Percentiles rank a stretch among this genome's conserved stretches.
Conservation (phyloP, 2,113 vertebrate species). For the Sapayoa aenigma region DNA sequence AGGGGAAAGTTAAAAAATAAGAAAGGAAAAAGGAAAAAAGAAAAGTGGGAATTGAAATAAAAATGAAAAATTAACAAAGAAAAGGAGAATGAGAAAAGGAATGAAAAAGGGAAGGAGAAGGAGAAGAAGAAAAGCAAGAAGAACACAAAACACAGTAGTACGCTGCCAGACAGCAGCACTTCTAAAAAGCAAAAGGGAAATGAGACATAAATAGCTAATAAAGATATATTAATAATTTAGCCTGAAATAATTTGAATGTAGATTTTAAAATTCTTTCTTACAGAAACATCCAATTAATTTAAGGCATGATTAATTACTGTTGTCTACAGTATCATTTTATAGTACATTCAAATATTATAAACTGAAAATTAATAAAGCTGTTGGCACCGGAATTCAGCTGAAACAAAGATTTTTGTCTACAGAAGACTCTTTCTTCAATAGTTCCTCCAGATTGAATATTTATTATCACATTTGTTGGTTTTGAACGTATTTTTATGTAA, state of each 20-base stretch:
- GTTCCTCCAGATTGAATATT: not conserved
- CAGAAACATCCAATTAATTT: not conserved
- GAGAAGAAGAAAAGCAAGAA: not conserved
- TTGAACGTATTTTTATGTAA: not conserved
- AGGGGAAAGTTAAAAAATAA: no score
- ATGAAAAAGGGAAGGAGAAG: no score
- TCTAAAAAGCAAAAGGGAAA: not conserved
- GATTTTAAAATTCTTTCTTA: not conserved
- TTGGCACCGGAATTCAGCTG: not conserved
- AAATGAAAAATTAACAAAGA: no score
- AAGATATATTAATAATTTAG: not conserved
- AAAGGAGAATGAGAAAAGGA: no score
- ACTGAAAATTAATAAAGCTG: not conserved
- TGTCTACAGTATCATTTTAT: not conserved
- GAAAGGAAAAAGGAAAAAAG: no score
- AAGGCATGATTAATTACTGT: not conserved
- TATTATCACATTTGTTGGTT: not conserved
- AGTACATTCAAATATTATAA: slow-evolving; percentile 10
- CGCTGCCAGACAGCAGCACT: not conserved
- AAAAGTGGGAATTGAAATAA: no score
- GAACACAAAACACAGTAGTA: not conserved
- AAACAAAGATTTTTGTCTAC: not conserved
- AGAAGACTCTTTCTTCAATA: not conserved
- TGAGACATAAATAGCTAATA: not conserved
- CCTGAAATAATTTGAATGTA: not conserved